Evolutionary conservation across 1,140 invertebrate genomes (phyloP), one percentile per base, ranked within the genome.

Genomic region (Drosophila nannoptera): DNA sequence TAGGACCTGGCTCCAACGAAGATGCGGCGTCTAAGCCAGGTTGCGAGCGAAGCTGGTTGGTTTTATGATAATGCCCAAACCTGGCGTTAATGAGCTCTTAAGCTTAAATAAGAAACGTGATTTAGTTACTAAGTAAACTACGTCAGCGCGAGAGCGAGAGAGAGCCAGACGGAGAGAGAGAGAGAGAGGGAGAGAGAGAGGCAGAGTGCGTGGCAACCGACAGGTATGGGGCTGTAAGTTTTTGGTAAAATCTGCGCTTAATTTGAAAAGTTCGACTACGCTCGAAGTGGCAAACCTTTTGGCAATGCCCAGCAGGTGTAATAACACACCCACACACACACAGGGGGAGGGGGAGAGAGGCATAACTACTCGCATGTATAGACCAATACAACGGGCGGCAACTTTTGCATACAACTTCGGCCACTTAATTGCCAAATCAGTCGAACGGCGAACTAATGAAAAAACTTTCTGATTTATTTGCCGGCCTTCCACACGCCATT

Each of bases 71-170:
- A 86, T 86, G 82, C 71, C 75, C 65, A 68, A 77, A 75, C 77
- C 81, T 87, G 81, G 81, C 81, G 81, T 86, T 86, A 86, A 86
- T 86, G 81, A 86, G 81, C 81, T 87, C 81, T 86, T 86, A 82
- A 86, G 81, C 81, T 86, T 86, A 86, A 86, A 86, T 86, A 86
- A 77, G 81, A 82, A 86, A 86, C 81, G 81, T 86, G 81, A 86
- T 86, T 86, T 87, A 87, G 81, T 75, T 86, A 86, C 82, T 77
- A 86, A 86, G 82, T 86, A 86, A 86, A 86, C 82, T 81, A 75
- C 66, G 6, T 35, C 58, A 50, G 14, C 38, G 36, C 49, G 58
- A 58, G 40, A 55, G 36, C 8, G 4, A 42, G 43, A 14, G 14
- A 50, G 31, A 42, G 14, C 43, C 35, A 16, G 9, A 40, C 0